Evolutionary conservation across 2,797 vertebrate genomes (phyloP).

Genomic region (Acrossocheilus fasciatus): DNA sequence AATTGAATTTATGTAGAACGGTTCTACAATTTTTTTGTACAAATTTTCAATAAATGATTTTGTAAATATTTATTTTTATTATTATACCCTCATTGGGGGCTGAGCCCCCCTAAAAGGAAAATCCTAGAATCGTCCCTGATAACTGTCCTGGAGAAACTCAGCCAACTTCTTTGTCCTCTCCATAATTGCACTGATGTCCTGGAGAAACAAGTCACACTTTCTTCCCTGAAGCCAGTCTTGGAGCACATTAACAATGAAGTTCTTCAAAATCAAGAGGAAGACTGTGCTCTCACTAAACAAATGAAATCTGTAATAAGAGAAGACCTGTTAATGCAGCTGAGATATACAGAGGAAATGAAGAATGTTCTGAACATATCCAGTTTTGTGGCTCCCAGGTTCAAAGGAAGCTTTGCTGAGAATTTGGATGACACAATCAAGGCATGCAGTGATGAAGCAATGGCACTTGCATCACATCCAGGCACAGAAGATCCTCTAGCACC

Average conservation of each 20-base stretch:
- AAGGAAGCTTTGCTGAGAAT: slow-evolving; percentile 2
- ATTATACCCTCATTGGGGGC: too few species aligned
- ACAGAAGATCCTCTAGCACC: not conserved
- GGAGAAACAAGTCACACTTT: not conserved
- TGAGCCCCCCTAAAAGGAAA: too few species aligned
- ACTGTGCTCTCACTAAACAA: not conserved
- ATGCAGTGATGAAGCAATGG: slow-evolving; percentile 15
- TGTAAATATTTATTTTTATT: too few species aligned
- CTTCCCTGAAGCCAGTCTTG: not conserved
- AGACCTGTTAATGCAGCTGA: slow-evolving; percentile 21
- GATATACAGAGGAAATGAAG: not conserved
- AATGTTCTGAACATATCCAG: not conserved
- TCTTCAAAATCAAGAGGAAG: not conserved
- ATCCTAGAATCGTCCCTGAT: too few species aligned
- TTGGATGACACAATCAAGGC: slow-evolving; percentile 35
- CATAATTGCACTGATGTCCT: not conserved
- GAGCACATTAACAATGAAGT: not conserved
- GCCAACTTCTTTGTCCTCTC: not conserved
- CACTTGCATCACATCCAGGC: not conserved
- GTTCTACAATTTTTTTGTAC: too few species aligned
- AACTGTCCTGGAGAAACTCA: not conserved
- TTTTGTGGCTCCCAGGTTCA: not conserved
- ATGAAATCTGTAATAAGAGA: not conserved
- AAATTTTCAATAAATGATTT: too few species aligned
- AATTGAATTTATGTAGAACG: too few species aligned